Conservation (phyloP, 2,113 vertebrate species). For the Heterotis niloticus region DNA sequence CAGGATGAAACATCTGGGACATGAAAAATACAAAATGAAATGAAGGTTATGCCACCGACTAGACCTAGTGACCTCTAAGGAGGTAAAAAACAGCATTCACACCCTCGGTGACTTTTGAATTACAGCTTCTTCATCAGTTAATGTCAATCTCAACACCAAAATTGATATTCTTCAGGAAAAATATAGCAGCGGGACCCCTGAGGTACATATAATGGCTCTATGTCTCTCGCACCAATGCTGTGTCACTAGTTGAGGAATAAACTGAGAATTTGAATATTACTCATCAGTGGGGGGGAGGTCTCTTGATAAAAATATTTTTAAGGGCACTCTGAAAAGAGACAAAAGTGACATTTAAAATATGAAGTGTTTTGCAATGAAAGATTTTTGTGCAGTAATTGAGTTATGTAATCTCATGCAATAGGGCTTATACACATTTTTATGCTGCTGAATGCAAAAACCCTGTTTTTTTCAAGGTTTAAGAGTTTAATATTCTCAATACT, state of each 20-base stretch:
- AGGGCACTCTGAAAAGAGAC: background rate
- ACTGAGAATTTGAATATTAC: background rate
- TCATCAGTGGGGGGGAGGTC: background rate
- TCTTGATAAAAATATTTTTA: background rate
- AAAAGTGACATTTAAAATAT: slow-evolving; percentile 5
- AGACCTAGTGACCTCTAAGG: no score
- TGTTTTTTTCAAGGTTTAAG: background rate
- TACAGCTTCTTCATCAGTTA: no score
- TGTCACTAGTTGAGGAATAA: background rate
- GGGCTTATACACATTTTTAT: background rate
- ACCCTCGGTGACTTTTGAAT: no score
- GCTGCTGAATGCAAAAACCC: background rate
- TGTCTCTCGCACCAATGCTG: no score
- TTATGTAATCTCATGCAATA: background rate
- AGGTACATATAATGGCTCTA: background rate
- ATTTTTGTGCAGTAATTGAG: background rate
- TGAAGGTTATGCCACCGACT: no score
- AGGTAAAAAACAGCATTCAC: no score
- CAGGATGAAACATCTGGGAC: no score
- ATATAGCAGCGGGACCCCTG: background rate
- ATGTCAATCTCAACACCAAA: no score
- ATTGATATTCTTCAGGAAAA: background rate
- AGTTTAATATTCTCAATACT: background rate
- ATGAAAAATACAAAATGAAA: no score
- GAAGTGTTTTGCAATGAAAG: background rate